These are phyloP conservation scores for Lissocephala sabroskyi DNA, from an alignment of 2,888 invertebrate species.

Conservation along the genomic window DNA sequence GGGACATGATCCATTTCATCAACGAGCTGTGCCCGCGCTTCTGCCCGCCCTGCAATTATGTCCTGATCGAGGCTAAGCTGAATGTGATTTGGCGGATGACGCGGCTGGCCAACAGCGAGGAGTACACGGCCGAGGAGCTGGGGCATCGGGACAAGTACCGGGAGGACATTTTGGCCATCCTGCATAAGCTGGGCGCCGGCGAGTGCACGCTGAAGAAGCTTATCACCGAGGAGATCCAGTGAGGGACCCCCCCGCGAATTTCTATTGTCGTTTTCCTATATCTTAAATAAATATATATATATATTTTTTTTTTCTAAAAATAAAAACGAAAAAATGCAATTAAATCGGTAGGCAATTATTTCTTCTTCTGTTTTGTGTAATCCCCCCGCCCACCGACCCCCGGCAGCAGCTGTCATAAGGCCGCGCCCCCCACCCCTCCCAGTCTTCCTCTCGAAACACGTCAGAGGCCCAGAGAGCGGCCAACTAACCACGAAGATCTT, in stretches of 20 bases:
- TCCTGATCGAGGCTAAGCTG: conserved; percentile 70
- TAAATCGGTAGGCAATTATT: background rate
- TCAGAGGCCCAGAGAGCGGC: conserved; percentile 20
- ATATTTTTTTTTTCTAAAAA: background rate
- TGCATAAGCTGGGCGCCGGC: conserved; percentile 69
- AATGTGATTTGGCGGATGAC: conserved; percentile 72
- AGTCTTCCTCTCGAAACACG: conserved; percentile 1
- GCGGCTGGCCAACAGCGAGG: conserved; percentile 42
- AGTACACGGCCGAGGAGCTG: conserved; percentile 63
- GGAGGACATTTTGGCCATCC: conserved; percentile 67
- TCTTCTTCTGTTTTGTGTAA: background rate
- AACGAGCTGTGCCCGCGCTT: conserved; percentile 69
- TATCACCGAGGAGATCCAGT: conserved; percentile 66
- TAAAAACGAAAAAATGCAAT: background rate
- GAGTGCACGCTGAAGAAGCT: conserved; percentile 70
- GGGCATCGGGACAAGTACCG: conserved; percentile 68
- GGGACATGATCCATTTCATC: conserved; percentile 70
- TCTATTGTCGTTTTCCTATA: too few relatives aligned
- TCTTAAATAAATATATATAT: too few relatives aligned
- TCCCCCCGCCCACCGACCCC: conserved; percentile 19
- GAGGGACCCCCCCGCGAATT: too few relatives aligned
- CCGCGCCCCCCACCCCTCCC: background rate
- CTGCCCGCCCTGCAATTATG: conserved; percentile 70
- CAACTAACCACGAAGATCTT: conserved; percentile 14
- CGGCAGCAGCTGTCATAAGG: conserved; percentile 32